Conservation (phyloP, 2,113 vertebrate species). For the Rutilus rutilus region DNA sequence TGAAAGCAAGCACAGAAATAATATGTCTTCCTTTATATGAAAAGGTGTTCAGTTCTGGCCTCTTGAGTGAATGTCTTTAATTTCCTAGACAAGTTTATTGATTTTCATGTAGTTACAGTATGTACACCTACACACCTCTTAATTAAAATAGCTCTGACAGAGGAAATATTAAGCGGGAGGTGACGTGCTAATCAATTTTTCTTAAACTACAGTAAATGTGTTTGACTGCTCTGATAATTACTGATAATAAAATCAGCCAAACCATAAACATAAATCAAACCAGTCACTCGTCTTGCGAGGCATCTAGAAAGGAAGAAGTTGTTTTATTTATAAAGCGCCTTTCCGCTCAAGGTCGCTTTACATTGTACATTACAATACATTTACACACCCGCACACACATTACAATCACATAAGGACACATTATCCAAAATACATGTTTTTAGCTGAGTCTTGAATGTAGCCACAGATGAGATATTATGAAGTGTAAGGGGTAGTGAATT, state of each 20-base stretch:
- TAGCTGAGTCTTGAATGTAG: too few species aligned
- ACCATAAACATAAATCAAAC: background rate
- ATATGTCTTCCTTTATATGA: background rate
- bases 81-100: background rate
- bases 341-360: too few species aligned
- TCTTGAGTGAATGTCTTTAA: background rate
- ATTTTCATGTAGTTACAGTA: conserved; percentile 3
- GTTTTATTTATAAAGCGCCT: too few species aligned
- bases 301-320: background rate
- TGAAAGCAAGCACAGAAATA: background rate
- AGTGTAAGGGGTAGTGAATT: too few species aligned
- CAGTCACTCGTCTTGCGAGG: background rate
- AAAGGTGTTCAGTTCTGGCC: background rate
- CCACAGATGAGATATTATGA: too few species aligned
- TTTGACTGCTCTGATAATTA: background rate
- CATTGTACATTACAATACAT: too few species aligned
- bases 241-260: conserved; percentile 18
- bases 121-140: background rate
- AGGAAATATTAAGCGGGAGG: background rate
- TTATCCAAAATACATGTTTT: too few species aligned
- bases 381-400: too few species aligned
- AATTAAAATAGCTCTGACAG: conserved; percentile 1
- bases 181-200: background rate
- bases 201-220: background rate
- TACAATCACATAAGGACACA: too few species aligned